Evolutionary conservation across 2,113 vertebrate genomes (phyloP), one percentile per base, ranked within the genome.

Genomic region (Clarias batrachus): DNA sequence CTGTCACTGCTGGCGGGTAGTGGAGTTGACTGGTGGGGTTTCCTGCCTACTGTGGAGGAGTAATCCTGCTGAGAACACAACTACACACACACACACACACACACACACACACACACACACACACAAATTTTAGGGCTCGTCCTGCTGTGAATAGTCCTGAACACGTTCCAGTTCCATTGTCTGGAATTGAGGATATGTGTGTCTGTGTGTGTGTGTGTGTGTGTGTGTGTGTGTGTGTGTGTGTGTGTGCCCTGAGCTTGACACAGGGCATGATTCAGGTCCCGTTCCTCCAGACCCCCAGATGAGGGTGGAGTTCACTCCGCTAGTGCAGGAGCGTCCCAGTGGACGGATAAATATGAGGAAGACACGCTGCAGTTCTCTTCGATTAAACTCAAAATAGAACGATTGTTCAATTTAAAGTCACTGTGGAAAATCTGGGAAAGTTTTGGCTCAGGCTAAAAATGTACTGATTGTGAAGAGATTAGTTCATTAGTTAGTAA

Each of bases 231-330:
- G 48, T 76, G 41, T 76, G 48, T 97, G 93, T 94, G 91, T 81
- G 91, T 90, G 91, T 90, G 88, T 91, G 87, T 94, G 93, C 93
- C 93, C 94, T 93, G 93, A 90, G 93, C 94, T 95, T 93, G 91
- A 94, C 90, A 92, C 91, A 93, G 93, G 81, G 94, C 92, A 95
- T 97, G 97, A 97, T 96, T 97, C 95, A 98, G 95, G 94, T 94
- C 94, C 93, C 92, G 93, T 94, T 94, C 94, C 87, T 93, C 94
- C 93, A 91, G 94, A 85, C 85, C 93, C 93, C 93, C 95, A 93
- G 94, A 92, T 94, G 93, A 87, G 96, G 96, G 96, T 94, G 96
- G 95, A 94, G 93, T 94, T 91, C 92, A 90, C 89, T 93, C 95
- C 90, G 93, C 89, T 3, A 48, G 77, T 30, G 71, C 93, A 89